phyloP scores from a whole-genome alignment of 2,888 invertebrate genomes.

The Lumbricus terrestris region DNA sequence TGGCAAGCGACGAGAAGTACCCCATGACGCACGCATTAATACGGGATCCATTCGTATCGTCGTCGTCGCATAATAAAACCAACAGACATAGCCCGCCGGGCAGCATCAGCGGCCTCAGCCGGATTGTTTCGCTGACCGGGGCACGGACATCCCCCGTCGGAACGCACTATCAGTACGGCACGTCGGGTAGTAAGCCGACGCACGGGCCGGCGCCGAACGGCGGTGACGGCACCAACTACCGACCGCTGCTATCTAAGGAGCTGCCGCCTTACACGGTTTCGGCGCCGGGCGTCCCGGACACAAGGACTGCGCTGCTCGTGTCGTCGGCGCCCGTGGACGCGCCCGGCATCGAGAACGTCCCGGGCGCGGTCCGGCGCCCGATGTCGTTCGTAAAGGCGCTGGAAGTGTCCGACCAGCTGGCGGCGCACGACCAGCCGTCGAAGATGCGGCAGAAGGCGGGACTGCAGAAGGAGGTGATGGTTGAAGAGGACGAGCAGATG shows the following conservation, averaged over 20 bases:
- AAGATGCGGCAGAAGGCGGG: neutral
- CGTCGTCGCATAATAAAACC: neutral
- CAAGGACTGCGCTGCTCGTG: conserved; percentile 10
- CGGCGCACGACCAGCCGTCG: neutral
- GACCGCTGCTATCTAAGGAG: neutral
- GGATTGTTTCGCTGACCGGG: conserved; percentile 4
- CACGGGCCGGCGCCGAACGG: neutral
- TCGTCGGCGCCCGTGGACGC: neutral
- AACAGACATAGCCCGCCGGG: neutral
- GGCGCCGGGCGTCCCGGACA: neutral
- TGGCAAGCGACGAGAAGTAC: conserved; percentile 37
- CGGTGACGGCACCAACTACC: neutral
- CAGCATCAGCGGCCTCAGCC: neutral
- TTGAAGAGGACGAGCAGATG: conserved; percentile 20
- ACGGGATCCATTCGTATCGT: conserved; percentile 21
- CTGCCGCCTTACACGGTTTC: neutral
- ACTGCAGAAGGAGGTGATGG: neutral
- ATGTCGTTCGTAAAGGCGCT: conserved; percentile 59
- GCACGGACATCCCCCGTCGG: conserved; percentile 18
- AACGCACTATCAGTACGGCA: neutral
- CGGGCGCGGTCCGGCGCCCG: conserved; percentile 46
- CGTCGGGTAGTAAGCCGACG: neutral
- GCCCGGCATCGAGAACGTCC: conserved; percentile 33
- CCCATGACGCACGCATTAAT: conserved; percentile 37
- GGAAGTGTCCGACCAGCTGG: conserved; percentile 56